Evolutionary conservation across 2,797 vertebrate genomes (phyloP).

Genomic region (Eulemur coronatus): DNA sequence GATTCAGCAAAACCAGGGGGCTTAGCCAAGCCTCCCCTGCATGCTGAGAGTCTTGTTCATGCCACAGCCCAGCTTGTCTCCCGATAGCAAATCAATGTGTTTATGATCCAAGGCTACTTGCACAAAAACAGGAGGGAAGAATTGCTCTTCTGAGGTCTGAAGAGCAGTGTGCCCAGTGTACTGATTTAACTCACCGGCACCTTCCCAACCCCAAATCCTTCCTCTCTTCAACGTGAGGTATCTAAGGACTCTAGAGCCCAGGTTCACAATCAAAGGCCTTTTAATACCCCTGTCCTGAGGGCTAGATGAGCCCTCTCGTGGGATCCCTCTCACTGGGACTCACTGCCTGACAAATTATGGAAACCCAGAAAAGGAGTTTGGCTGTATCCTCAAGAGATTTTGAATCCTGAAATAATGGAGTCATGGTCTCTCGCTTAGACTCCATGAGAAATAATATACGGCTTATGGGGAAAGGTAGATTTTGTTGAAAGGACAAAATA

Average conservation of each 20-base stretch:
- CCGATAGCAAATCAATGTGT: conserved; percentile 76
- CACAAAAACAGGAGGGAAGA: conserved; percentile 18
- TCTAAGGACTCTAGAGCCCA: background rate
- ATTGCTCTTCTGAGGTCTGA: background rate
- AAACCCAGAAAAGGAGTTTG: background rate
- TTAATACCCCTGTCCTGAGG: too few relatives aligned
- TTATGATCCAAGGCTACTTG: conserved; percentile 60
- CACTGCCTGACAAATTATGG: background rate
- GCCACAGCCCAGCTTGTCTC: conserved; percentile 59
- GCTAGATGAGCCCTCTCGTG: accelerated
- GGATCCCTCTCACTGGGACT: background rate
- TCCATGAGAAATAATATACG: background rate
- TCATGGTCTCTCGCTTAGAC: background rate
- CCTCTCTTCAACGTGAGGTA: background rate
- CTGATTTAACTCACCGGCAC: background rate
- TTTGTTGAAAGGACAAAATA: background rate
- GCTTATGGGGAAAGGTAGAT: background rate
- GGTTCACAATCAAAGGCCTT: background rate
- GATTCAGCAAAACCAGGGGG: conserved; percentile 58
- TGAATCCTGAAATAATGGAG: background rate
- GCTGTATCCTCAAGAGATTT: background rate
- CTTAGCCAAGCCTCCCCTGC: background rate
- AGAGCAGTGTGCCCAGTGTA: accelerated
- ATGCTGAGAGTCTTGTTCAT: conserved; percentile 47
- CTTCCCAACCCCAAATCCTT: background rate